Evolutionary conservation across 2,113 vertebrate genomes (phyloP), one percentile per base, ranked within the genome.

Genomic region (human (Homo sapiens)): DNA sequence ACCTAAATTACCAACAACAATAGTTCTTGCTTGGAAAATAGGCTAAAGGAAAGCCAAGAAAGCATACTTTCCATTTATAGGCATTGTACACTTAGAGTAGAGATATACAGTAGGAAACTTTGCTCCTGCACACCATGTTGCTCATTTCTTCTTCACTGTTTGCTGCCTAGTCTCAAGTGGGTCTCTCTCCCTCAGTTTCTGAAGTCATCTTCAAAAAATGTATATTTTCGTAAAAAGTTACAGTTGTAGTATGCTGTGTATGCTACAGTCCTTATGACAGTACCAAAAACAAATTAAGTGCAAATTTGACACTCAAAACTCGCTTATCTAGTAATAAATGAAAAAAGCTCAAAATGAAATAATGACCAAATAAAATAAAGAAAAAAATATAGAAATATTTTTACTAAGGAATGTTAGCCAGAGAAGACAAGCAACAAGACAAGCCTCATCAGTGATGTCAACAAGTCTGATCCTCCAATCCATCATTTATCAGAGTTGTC

Each of bases 1-100:
- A 27, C 68, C 68, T 96, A 97, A 95, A 90, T 90, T 83, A 94
- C 13, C n/a, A 90, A 92, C 40, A 88, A 92, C 30, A 92, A 40
- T 80, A 90, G 3, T 43, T 70, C 11, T 61, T 55, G 8, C 16
- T 86, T 72, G 30, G 82, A 88, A 91, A 93, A 90, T 0, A 55
- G 8, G 16, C 35, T 78, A 92, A 59, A 85, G n/a, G 25, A 86
- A 90, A 93, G 83, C 5, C 83, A 78, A 64, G 23, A 40, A 94
- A 25, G 11, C 7, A 57, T 59, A 45, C 14, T 90, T 81, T 92
- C 43, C 25, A 87, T n/a, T 85, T 79, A 72, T 66, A 72, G 27
- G 8, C 14, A 27, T 0, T 52, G 23, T 40, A n/a, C 2, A 43
- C 18, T 30, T 17, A 89, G 50, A 80, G 3, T 3, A 40, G 50